phyloP scores from a whole-genome alignment of 2,888 invertebrate genomes.

The Lottia gigantea region DNA sequence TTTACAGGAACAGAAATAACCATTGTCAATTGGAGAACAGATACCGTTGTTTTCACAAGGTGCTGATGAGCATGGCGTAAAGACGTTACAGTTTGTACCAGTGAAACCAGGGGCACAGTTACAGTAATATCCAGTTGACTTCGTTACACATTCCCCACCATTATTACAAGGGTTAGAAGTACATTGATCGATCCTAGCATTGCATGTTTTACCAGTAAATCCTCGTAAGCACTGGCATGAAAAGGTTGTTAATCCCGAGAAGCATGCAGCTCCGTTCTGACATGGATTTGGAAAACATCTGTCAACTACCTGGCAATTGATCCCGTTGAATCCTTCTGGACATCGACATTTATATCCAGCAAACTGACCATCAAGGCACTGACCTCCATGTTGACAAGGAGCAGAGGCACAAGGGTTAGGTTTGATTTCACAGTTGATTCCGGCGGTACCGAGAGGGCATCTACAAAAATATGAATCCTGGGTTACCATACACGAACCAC shows the following conservation, averaged over 20 bases:
- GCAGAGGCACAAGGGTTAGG: neutral
- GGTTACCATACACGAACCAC: slow-evolving; percentile 13
- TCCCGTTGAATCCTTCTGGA: slow-evolving; percentile 16
- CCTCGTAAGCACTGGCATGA: slow-evolving; percentile 13
- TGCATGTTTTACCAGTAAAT: slow-evolving; percentile 14
- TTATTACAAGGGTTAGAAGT: slow-evolving; percentile 16
- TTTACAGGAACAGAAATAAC: slow-evolving; percentile 16
- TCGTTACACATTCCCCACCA: slow-evolving; percentile 11
- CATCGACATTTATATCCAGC: slow-evolving; percentile 14
- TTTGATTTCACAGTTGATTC: slow-evolving; percentile 15
- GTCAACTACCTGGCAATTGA: slow-evolving; percentile 16
- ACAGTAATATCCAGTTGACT: slow-evolving; percentile 12
- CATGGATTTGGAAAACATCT: slow-evolving; percentile 18
- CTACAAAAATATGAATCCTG: slow-evolving; percentile 11
- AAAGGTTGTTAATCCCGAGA: neutral
- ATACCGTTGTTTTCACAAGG: neutral
- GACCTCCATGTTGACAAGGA: neutral
- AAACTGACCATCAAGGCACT: neutral
- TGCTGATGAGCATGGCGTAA: neutral
- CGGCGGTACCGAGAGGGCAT: slow-evolving; percentile 13
- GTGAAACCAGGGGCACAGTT: slow-evolving; percentile 14
- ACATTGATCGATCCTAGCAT: slow-evolving; percentile 2
- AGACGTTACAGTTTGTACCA: slow-evolving; percentile 16
- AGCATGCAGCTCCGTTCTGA: slow-evolving; percentile 16
- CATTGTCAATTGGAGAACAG: neutral